A percentile compares a stretch with the other conserved stretches of the same genome.
Conservation (phyloP, 2,113 vertebrate species). For the Crypturellus undulatus region DNA sequence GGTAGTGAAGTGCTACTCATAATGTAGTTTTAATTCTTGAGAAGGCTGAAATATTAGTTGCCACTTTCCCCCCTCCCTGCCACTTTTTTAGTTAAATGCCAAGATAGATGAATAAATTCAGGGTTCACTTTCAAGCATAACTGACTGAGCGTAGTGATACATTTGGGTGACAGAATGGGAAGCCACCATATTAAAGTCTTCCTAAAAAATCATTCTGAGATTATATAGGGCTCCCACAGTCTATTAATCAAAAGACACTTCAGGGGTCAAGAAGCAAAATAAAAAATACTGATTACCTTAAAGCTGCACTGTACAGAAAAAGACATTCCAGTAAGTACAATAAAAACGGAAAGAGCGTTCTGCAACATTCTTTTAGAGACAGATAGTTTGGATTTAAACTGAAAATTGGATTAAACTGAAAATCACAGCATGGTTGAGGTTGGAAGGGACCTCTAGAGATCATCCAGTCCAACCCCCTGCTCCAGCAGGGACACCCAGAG, state of each 20-base stretch:
- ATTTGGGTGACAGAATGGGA: background rate
- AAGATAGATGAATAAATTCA: background rate
- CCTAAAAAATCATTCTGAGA: slow-evolving; percentile 4
- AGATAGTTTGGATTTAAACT: background rate
- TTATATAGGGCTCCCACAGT: background rate
- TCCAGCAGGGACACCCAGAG: too few relatives aligned
- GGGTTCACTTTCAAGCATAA: background rate
- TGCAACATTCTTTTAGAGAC: background rate
- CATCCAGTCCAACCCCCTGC: too few relatives aligned
- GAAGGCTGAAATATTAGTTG: background rate
- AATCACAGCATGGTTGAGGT: too few relatives aligned
- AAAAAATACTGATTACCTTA: background rate
- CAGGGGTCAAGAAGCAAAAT: background rate
- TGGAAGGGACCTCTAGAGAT: too few relatives aligned
- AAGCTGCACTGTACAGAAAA: background rate
- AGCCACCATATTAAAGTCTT: background rate
- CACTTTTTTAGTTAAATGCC: background rate
- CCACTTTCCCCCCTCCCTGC: background rate
- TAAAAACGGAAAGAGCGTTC: background rate
- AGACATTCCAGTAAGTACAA: background rate
- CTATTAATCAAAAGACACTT: background rate
- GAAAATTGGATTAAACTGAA: too few relatives aligned
- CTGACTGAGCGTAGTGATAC: background rate
- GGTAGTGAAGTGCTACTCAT: background rate
- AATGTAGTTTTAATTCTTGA: background rate